Conservation (phyloP, 2,888 invertebrate species). For the Chrysodeixis includens region DNA sequence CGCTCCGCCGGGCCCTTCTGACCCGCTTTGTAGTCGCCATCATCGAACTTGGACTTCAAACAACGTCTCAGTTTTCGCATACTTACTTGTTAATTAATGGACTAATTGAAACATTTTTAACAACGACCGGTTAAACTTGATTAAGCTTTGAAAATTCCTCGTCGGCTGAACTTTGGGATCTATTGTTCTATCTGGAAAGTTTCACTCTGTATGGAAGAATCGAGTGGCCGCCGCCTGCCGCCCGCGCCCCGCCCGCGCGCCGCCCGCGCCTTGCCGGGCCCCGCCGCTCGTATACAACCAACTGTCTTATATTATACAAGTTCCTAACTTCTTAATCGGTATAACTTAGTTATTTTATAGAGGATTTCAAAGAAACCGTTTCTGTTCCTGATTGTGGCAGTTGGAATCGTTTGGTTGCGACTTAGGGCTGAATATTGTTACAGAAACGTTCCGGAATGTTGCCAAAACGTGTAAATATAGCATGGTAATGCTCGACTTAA, state of each 20-base stretch:
- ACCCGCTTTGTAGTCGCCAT: conserved; percentile 33
- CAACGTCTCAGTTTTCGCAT: conserved; percentile 44
- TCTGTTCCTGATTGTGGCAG: conserved; percentile 43
- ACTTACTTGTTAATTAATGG: conserved; percentile 49
- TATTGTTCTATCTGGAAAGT: conserved; percentile 57
- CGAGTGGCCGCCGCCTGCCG: conserved; percentile 12
- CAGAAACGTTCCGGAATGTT: conserved; percentile 44
- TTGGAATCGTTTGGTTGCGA: conserved; percentile 39
- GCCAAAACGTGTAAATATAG: conserved; percentile 47
- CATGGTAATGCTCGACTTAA: conserved; percentile 37
- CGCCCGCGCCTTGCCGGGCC: conserved; percentile 2
- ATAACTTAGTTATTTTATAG: conserved; percentile 36
- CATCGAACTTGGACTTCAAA: conserved; percentile 42
- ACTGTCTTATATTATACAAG: conserved; percentile 50
- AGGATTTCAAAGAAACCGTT: conserved; percentile 38
- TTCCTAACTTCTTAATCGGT: conserved; percentile 48
- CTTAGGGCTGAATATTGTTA: conserved; percentile 27
- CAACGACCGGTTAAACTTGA: conserved; percentile 53
- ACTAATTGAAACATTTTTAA: conserved; percentile 66
- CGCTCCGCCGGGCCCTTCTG: conserved; percentile 29
- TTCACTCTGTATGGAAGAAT: conserved; percentile 45
- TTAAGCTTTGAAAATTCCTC: conserved; percentile 56
- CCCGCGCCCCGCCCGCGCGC: conserved; percentile 2
- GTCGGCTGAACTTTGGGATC: conserved; percentile 50
- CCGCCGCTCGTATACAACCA: conserved; percentile 23